phyloP scores from a whole-genome alignment of 2,888 invertebrate species.

The Mesorhabditis sp. region DNA sequence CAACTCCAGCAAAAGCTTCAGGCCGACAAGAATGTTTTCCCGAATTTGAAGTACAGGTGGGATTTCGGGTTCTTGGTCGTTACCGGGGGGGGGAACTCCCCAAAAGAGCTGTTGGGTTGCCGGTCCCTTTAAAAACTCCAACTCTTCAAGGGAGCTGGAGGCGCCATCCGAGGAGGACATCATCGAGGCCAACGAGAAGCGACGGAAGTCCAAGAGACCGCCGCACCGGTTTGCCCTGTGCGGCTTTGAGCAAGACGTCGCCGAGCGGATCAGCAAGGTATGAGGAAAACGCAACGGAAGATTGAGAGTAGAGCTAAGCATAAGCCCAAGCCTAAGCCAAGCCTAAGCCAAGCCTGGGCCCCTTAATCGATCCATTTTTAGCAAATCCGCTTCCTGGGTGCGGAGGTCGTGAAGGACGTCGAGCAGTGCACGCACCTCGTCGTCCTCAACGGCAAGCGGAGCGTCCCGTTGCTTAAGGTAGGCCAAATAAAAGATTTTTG shows the following conservation, averaged over 20 bases:
- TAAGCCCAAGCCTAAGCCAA: no score
- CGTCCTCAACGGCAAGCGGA: constrained; percentile 63
- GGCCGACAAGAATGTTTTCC: constrained; percentile 34
- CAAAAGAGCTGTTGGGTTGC: no score
- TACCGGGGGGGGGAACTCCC: no score
- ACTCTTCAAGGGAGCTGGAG: constrained; percentile 12
- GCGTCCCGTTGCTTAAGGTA: constrained; percentile 64
- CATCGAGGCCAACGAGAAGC: constrained; percentile 5
- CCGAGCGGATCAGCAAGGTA: constrained; percentile 19
- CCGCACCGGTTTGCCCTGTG: constrained; percentile 16
- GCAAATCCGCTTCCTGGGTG: constrained; percentile 75
- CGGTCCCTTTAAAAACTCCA: no score
- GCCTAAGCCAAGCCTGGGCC: no score
- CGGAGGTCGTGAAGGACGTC: constrained; percentile 73
- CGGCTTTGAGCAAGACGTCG: constrained; percentile 26
- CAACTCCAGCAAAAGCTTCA: constrained; percentile 19
- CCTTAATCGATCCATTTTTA: constrained; percentile 49
- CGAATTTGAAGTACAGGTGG: constrained; percentile 34
- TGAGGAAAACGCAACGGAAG: no score
- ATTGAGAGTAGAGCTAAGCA: no score
- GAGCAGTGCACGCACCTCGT: constrained; percentile 82
- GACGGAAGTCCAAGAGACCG: no score
- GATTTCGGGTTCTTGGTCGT: neutral
- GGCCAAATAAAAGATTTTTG: constrained; percentile 60
- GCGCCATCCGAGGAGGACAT: constrained; percentile 12